These are phyloP conservation scores for Trachemys scripta DNA, from an alignment of 2,113 vertebrate genomes.

Conservation along the genomic window DNA sequence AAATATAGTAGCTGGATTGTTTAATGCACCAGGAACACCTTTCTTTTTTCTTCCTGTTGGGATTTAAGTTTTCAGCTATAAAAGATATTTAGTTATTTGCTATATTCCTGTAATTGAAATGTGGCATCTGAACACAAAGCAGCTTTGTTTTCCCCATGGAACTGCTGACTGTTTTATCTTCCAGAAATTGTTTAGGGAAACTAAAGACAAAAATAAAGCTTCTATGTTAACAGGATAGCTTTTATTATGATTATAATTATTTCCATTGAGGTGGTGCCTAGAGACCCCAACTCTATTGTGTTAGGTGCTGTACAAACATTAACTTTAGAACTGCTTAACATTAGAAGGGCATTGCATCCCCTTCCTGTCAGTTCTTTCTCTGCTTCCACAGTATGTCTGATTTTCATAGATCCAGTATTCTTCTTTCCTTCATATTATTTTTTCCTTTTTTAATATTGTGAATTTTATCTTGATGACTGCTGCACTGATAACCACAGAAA, in stretches of 20 bases:
- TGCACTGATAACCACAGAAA: neutral
- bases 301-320: neutral
- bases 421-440: neutral
- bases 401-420: neutral
- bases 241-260: neutral
- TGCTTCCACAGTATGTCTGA: neutral
- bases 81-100: neutral
- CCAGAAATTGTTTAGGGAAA: neutral
- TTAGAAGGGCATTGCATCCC: neutral
- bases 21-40: neutral
- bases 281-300: neutral
- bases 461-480: neutral
- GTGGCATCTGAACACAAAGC: neutral
- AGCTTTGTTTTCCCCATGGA: neutral
- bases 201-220: neutral
- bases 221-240: neutral
- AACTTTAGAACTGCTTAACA: neutral
- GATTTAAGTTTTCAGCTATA: conserved; percentile 6
- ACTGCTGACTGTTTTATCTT: neutral
- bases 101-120: neutral
- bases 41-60: neutral
- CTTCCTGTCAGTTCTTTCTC: too few relatives aligned
- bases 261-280: neutral
- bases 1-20: neutral
- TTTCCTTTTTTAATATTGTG: neutral